Percentiles rank a stretch among this genome's conserved stretches.
Evolutionary conservation across 2,797 vertebrate genomes (phyloP).

Genomic region (Arnoldichthys spilopterus): DNA sequence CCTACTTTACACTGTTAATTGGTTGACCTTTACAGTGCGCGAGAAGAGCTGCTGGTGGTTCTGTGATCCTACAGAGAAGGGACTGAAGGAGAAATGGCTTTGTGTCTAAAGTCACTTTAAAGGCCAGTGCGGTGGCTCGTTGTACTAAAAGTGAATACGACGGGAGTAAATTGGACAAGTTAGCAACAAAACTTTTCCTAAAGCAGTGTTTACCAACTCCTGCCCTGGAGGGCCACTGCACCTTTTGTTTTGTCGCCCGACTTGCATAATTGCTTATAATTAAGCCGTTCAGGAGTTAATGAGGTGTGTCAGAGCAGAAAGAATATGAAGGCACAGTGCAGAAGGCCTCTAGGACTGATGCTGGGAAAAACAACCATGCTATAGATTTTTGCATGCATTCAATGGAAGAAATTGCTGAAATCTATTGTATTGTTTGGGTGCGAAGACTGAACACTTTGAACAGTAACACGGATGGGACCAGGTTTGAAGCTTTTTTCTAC

Average conservation of each 20-base stretch:
- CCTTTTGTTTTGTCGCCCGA: not conserved
- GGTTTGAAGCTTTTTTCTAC: too few species aligned
- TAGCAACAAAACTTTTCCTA: not conserved
- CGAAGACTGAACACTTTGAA: too few species aligned
- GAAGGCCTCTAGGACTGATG: not conserved
- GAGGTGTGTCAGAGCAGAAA: too few species aligned
- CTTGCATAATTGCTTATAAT: not conserved
- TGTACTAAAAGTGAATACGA: not conserved
- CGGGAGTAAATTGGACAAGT: not conserved
- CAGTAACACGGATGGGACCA: too few species aligned
- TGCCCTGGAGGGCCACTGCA: not conserved
- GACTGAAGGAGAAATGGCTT: constrained; percentile 8
- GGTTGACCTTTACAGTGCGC: constrained; percentile 55
- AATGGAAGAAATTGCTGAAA: not conserved
- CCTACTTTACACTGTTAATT: constrained; percentile 64
- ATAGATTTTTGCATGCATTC: not conserved
- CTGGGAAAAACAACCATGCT: not conserved
- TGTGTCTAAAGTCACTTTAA: not conserved
- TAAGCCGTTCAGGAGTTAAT: constrained; percentile 6
- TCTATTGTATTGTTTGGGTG: not conserved
- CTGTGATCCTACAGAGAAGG: not conserved
- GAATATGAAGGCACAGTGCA: not conserved
- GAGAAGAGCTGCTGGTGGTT: not conserved
- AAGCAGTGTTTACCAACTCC: not conserved
- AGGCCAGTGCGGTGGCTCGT: not conserved